A percentile compares a stretch with the other conserved stretches of the same genome.
Evolutionary conservation across 1,140 invertebrate genomes (phyloP).

Genomic region (Brachionus sp.): DNA sequence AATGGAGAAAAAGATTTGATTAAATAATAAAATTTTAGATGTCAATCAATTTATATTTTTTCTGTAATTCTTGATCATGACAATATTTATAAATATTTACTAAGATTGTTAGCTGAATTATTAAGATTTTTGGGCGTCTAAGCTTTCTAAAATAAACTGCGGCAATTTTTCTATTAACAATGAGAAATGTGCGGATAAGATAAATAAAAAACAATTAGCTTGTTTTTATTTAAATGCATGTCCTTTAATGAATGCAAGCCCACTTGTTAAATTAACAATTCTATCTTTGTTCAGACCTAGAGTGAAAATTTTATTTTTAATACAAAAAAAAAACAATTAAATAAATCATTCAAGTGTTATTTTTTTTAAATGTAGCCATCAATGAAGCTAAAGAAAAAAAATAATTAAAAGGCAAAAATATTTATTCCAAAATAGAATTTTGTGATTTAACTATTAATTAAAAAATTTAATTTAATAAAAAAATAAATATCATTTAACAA

Average conservation of each 20-base stretch:
- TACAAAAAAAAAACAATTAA: constrained; percentile 4
- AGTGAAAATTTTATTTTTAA: not conserved
- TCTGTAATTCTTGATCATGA: not conserved
- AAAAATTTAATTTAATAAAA: not conserved
- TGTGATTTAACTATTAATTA: not conserved
- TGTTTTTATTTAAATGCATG: not conserved
- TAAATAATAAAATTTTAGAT: not conserved
- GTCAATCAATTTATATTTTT: not conserved
- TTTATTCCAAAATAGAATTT: not conserved
- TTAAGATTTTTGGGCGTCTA: constrained; percentile 25
- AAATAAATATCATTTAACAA: not conserved
- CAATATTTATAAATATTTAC: not conserved
- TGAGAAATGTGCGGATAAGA: not conserved
- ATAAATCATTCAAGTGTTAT: constrained; percentile 21
- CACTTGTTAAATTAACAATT: not conserved
- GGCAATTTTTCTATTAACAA: not conserved
- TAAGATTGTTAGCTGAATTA: not conserved
- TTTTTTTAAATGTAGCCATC: not conserved
- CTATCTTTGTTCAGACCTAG: not conserved
- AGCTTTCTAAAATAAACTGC: not conserved
- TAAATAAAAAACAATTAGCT: not conserved
- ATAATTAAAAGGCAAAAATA: constrained; percentile 10
- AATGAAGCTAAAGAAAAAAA: not conserved
- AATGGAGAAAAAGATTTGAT: not conserved
- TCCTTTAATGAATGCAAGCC: not conserved